phyloP scores from a whole-genome alignment of 2,113 vertebrate genomes.

The Erythrocercus mccallii region DNA sequence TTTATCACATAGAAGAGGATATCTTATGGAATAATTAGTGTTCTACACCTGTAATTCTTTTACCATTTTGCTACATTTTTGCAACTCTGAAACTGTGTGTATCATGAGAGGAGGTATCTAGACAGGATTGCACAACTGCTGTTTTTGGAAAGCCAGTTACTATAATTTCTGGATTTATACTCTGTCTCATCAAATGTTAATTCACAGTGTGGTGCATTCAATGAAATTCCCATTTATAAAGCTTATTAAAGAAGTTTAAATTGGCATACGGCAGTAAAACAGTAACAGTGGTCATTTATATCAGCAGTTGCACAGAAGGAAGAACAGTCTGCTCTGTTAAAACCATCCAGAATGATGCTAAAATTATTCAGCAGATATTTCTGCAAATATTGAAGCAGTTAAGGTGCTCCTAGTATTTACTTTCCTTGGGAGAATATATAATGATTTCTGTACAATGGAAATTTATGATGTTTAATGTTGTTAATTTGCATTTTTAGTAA shows the following conservation, averaged over 20 bases:
- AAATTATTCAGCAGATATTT: neutral
- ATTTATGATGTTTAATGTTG: neutral
- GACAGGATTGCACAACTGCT: neutral
- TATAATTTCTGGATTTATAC: neutral
- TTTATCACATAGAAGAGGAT: neutral
- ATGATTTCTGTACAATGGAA: neutral
- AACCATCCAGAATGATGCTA: neutral
- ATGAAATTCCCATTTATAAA: neutral
- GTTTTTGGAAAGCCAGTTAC: neutral
- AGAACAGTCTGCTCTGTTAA: neutral
- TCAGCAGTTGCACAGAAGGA: neutral
- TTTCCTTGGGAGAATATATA: neutral
- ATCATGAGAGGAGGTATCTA: neutral
- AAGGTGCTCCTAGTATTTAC: neutral
- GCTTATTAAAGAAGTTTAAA: neutral
- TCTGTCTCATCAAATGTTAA: neutral
- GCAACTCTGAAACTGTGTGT: neutral
- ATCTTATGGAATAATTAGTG: neutral
- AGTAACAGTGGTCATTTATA: neutral
- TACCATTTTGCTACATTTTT: neutral
- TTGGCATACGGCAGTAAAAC: neutral
- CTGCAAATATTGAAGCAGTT: neutral
- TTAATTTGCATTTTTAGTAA: constrained; percentile 11
- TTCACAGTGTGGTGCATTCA: neutral
- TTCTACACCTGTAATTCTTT: neutral